Base-by-base conservation (phyloP, 2,888 invertebrate genomes). In the Eupithecia exiguata region DNA sequence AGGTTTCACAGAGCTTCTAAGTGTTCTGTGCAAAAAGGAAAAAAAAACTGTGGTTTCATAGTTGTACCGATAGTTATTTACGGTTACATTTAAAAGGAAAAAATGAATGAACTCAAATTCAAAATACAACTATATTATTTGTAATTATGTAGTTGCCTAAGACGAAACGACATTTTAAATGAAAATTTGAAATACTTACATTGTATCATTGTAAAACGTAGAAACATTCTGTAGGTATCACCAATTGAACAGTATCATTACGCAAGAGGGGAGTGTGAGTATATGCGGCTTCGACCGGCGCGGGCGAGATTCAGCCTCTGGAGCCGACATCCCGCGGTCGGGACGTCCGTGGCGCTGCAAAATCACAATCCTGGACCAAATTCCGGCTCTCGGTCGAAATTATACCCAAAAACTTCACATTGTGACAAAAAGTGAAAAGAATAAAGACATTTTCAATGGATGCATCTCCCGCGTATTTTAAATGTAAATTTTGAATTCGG, bases 201-300 rank as follows among this genome's bases (percentile, higher is more conserved):
- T 21, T 58, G 6, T 35, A 38, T 16, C 40, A 62, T 72, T 70
- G 62, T 69, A 68, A 74, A 67, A 63, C 66, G 58, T 70, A 77
- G 70, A 74, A 71, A 62, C 65, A 74, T 84, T 81, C 87, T 86
- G 85, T 82, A 74, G 30, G 30, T 66, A 66, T n/a, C 74, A 77
- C 66, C 74, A 78, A 78, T 77, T 77, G 74, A 87, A 89, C 88
- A 89, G 89, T 90, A 81, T 84, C 81, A 90, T 94, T 94, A 94
- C 93, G 94, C 94, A 94, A 94, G 93, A 91, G 92, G 90, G 90
- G 89, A 88, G 87, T 84, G 79, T 86, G 88, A 87, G 85, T 82
- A 77, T 92, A 92, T 82, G 92, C 81, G 91, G 92, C 92, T 93
- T 91, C 94, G 86, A 92, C 86, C 85, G 86, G 77, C 84, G 79